Evolutionary conservation across 2,113 vertebrate species (phyloP).

Genomic region (Gymnocephalus cernua): DNA sequence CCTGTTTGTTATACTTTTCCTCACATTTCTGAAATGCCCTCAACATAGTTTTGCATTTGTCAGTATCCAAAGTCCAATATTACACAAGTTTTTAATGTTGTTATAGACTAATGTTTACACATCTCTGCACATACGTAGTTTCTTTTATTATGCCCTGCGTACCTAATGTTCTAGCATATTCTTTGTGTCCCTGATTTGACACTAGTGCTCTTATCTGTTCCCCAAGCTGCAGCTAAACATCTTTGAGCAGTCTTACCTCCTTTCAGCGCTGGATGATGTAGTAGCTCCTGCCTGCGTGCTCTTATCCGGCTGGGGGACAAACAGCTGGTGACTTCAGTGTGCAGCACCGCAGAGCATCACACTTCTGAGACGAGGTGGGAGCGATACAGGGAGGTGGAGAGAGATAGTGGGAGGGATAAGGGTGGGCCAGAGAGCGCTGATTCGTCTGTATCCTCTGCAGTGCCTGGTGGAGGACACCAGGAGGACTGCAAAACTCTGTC

Average conservation of each 20-base stretch:
- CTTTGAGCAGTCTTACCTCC: slow-evolving; percentile 63
- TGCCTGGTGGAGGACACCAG: slow-evolving; percentile 40
- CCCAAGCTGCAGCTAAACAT: background rate
- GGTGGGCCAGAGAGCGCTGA: slow-evolving; percentile 52
- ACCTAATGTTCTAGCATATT: slow-evolving; percentile 22
- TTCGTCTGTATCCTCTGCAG: slow-evolving; percentile 73
- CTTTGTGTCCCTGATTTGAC: background rate
- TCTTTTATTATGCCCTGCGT: background rate
- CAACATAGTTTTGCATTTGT: background rate
- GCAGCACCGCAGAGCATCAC: slow-evolving; percentile 57
- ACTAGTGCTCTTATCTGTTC: background rate
- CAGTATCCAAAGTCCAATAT: background rate
- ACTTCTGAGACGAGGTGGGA: slow-evolving; percentile 36
- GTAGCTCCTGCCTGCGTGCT: slow-evolving; percentile 45
- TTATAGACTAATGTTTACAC: background rate
- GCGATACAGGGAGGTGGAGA: slow-evolving; percentile 28
- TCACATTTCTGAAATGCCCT: background rate
- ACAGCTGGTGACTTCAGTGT: slow-evolving; percentile 27
- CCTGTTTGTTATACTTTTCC: background rate
- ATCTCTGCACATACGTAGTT: background rate
- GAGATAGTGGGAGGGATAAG: slow-evolving; percentile 53
- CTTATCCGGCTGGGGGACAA: background rate
- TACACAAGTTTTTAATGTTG: background rate
- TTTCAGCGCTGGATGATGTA: slow-evolving; percentile 37
- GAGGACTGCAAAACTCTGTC: slow-evolving; percentile 30